phyloP scores from a whole-genome alignment of 2,888 invertebrate genomes.

The Suillia variegata region DNA sequence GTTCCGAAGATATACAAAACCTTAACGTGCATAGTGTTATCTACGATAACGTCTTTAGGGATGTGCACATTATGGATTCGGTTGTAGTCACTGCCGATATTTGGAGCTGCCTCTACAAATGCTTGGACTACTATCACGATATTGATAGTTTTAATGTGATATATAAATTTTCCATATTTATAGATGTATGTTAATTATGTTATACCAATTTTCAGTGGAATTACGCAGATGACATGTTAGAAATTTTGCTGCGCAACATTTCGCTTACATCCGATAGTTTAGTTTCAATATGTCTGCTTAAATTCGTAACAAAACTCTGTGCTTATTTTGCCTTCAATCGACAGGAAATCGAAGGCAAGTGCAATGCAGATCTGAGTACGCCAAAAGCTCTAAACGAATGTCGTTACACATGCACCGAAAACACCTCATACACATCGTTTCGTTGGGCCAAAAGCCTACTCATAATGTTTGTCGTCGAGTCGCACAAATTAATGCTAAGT shows the following conservation, averaged over 20 bases:
- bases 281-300: constrained; percentile 42
- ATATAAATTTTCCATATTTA: neutral
- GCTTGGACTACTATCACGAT: constrained; percentile 45
- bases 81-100: constrained; percentile 34
- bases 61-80: constrained; percentile 43
- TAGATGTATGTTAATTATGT: no score
- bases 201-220: constrained; percentile 47
- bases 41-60: constrained; percentile 48
- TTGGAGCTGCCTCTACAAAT: constrained; percentile 53
- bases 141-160: constrained; percentile 44
- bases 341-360: constrained; percentile 34
- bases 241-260: constrained; percentile 46
- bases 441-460: constrained; percentile 56
- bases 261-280: constrained; percentile 40
- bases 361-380: constrained; percentile 29
- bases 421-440: constrained; percentile 45
- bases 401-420: constrained; percentile 33
- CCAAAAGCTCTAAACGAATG: constrained; percentile 29
- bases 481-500: constrained; percentile 46
- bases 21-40: constrained; percentile 55
- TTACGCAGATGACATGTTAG: constrained; percentile 54
- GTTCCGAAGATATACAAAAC: constrained; percentile 38
- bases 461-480: constrained; percentile 48
- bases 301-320: constrained; percentile 43
- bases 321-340: constrained; percentile 46